Conservation (phyloP, 1,140 invertebrate genomes). For the Drosophila funebris region DNA sequence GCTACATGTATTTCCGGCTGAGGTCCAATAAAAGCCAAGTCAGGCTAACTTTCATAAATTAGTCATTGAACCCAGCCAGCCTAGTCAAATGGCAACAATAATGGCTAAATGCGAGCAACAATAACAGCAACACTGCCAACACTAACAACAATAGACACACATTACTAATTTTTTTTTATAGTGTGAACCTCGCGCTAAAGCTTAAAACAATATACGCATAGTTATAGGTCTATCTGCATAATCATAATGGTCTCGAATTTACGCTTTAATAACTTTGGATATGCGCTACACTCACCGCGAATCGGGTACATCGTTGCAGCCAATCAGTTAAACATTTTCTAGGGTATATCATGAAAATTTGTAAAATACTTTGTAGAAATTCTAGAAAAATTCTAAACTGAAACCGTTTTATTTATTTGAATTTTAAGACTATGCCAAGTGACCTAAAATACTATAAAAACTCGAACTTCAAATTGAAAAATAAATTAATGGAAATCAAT, state of each 20-base stretch:
- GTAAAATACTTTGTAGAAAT: too few relatives aligned
- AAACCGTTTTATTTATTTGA: too few relatives aligned
- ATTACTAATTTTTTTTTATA: constrained; percentile 72
- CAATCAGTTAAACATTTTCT: not conserved
- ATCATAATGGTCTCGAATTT: constrained; percentile 63
- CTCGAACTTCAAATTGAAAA: too few relatives aligned
- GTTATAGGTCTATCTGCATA: constrained; percentile 39
- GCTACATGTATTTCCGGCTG: constrained; percentile 43
- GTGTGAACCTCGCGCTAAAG: constrained; percentile 66
- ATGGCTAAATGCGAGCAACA: constrained; percentile 59
- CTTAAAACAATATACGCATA: constrained; percentile 64
- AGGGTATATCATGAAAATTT: too few relatives aligned
- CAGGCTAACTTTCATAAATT: constrained; percentile 75
- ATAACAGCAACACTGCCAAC: constrained; percentile 27
- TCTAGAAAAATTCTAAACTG: too few relatives aligned
- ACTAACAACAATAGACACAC: constrained; percentile 31
- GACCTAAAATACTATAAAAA: too few relatives aligned
- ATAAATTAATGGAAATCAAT: too few relatives aligned
- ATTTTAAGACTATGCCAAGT: too few relatives aligned
- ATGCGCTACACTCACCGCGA: constrained; percentile 27
- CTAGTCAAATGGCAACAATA: constrained; percentile 46
- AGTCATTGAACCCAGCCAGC: constrained; percentile 69
- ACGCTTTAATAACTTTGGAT: constrained; percentile 71
- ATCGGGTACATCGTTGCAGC: constrained; percentile 17
- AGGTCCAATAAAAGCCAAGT: constrained; percentile 51